Evolutionary conservation across 2,888 invertebrate genomes (phyloP).

Genomic region (Cactoblastis cactorum): DNA sequence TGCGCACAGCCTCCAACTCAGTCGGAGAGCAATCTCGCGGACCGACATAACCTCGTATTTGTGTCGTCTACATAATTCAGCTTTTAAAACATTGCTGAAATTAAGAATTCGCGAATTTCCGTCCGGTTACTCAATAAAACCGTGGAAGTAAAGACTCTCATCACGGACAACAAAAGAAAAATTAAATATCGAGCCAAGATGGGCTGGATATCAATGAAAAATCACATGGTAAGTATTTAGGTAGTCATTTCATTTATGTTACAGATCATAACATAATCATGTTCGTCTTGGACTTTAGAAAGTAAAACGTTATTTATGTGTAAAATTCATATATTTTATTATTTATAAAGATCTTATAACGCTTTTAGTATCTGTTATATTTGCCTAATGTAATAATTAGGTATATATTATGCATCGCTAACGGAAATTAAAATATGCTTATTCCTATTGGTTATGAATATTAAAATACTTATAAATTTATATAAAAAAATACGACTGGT

Average conservation of each 20-base stretch:
- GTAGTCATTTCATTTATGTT: background rate
- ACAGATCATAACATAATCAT: no score
- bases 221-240: slow-evolving; percentile 65
- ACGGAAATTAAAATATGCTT: no score
- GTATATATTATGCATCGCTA: no score
- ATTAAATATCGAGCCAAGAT: slow-evolving; percentile 59
- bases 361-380: no score
- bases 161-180: slow-evolving; percentile 58
- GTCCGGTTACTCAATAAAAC: slow-evolving; percentile 29
- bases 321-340: no score
- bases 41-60: slow-evolving; percentile 61
- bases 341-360: no score
- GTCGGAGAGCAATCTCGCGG: slow-evolving; percentile 66
- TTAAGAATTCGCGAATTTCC: slow-evolving; percentile 20
- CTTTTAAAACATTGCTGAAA: slow-evolving; percentile 24
- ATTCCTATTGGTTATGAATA: no score
- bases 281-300: no score
- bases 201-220: slow-evolving; percentile 77
- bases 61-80: slow-evolving; percentile 29
- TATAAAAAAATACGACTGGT: no score
- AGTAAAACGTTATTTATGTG: no score
- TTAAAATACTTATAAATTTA: no score
- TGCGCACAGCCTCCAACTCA: slow-evolving; percentile 77
- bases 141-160: slow-evolving; percentile 29
- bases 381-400: no score